Evolutionary conservation across 92 coral and sea anemone species (phyloP), one percentile per base, ranked within the genome.

Genomic region (Porites evermanni): DNA sequence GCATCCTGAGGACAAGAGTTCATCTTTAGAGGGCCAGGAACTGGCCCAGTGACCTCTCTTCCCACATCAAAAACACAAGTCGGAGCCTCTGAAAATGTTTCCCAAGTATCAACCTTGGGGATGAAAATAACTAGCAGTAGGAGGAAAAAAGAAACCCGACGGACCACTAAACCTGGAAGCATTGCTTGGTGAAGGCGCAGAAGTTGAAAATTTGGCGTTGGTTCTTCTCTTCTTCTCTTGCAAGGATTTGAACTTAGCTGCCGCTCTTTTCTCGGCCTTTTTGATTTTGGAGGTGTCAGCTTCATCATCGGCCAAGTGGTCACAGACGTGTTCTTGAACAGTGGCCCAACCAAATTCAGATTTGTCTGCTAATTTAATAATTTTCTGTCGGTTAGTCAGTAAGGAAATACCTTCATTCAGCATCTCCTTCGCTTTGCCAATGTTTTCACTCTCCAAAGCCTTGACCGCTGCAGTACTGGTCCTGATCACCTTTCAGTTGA

Each of bases 291-390:
- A 69, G 63, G 80, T 80, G 60, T 86, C 85, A 86, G 32, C 32
- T 29, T 29, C 32, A 29, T 29, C 32, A 29, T 29, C 32, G 3
- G 2, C 32, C 32, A 29, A 79, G 8, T 86, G 80, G 51, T 86
- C 89, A 16, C 50, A 75, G 4, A 86, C 26, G 75, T 86, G 74
- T 47, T 84, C 88, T 7, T 84, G 51, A 16, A 84, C 50, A 8
- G 88, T 84, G 67, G 82, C 20, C 81, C 88, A 84, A 53, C 88
- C 82, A 58, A 84, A 84, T 59, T 82, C 86, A 6, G 78, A 70
- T 82, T 82, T 82, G 32, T 70, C 79, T 1, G 80, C 80, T 18
- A 72, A 26, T 19, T 84, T 2, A 29, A 29, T 29, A 29, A 29
- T 29, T 29, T 29, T 29, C 32, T 29, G 32, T 29, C 32, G 32